Percentiles rank a stretch among this genome's conserved stretches.
These are phyloP conservation scores for Hoplostethus atlanticus DNA, from an alignment of 2,797 vertebrate genomes.

Conservation along the genomic window DNA sequence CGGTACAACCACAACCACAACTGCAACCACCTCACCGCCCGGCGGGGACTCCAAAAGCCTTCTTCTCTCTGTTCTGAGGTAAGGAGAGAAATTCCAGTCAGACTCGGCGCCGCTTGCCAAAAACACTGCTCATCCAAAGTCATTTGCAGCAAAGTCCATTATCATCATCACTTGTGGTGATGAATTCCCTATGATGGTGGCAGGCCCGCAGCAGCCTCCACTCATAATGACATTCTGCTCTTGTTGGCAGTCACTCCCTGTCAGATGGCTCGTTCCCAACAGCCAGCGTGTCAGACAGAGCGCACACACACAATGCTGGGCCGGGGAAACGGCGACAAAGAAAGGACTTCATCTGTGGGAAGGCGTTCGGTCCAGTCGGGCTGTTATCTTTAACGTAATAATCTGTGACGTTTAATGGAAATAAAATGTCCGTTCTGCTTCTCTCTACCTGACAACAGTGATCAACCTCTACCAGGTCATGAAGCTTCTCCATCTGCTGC, in stretches of 20 bases:
- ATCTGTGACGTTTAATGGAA: conserved; percentile 19
- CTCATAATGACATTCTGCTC: conserved; percentile 95
- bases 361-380: conserved; percentile 51
- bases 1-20: conserved; percentile 4
- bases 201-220: conserved; percentile 86
- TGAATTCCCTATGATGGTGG: conserved; percentile 90
- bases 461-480: too few relatives aligned
- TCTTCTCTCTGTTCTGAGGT: conserved; percentile 53
- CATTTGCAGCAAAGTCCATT: conserved; percentile 93
- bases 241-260: conserved; percentile 88
- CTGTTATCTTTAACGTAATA: conserved; percentile 48
- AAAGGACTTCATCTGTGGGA: conserved; percentile 39
- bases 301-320: conserved; percentile 52
- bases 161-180: conserved; percentile 88
- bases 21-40: conserved; percentile 17
- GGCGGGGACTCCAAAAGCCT: conserved; percentile 40
- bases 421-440: neutral
- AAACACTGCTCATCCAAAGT: conserved; percentile 88
- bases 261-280: conserved; percentile 84
- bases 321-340: conserved; percentile 39
- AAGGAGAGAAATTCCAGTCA: conserved; percentile 70
- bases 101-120: conserved; percentile 82
- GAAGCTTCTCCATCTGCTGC: neutral
- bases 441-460: neutral
- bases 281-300: conserved; percentile 70